These are phyloP conservation scores for Chaitophorus viminalis DNA, from an alignment of 2,888 invertebrate genomes.

Conservation along the genomic window DNA sequence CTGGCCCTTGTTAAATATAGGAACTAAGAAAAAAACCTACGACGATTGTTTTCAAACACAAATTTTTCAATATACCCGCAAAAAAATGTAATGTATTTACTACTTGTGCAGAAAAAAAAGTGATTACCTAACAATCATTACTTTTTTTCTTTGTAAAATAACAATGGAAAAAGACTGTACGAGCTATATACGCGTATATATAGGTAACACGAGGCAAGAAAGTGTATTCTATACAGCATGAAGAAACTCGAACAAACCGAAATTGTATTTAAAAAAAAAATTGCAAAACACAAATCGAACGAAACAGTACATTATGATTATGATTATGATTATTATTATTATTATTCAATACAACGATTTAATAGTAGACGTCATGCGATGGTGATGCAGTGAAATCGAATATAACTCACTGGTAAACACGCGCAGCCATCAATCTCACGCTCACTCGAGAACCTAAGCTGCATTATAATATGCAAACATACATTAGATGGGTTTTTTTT, in stretches of 20 bases:
- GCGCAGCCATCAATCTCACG: slow-evolving; percentile 8
- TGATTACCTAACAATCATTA: background rate
- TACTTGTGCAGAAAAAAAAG: background rate
- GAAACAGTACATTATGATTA: too few species aligned
- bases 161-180: background rate
- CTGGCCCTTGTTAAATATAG: background rate
- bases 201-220: background rate
- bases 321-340: background rate
- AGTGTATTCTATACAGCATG: too few species aligned
- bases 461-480: slow-evolving; percentile 6
- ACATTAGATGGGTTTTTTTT: slow-evolving; percentile 48
- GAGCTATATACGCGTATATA: background rate
- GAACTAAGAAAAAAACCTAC: background rate
- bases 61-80: background rate
- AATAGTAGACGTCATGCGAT: background rate
- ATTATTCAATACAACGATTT: background rate
- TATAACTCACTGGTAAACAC: background rate
- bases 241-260: too few species aligned
- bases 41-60: background rate
- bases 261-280: background rate
- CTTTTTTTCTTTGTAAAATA: background rate
- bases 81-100: background rate
- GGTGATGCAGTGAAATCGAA: slow-evolving; percentile 15
- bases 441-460: slow-evolving; percentile 16
- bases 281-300: background rate